Base-by-base conservation (phyloP, 1,140 invertebrate genomes). In the Theocolax elegans region DNA sequence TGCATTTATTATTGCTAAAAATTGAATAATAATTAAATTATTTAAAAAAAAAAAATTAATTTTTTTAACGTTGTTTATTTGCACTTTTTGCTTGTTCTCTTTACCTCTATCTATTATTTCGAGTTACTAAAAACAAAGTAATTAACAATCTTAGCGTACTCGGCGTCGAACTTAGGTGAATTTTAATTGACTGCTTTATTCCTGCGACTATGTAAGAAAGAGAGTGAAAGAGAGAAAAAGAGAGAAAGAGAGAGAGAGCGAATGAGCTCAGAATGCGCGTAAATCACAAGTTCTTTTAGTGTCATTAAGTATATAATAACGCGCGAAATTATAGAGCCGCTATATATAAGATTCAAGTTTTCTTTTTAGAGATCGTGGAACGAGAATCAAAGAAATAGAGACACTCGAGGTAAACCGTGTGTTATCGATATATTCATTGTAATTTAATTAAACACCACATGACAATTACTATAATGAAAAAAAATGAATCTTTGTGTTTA, bases 251-350 rank as follows among this genome's bases (percentile, higher is more conserved):
- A 31, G 15, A 15, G 40, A 49, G 65, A 38, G 42, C 17, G 21
- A 21, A 46, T 29, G 38, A 67, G 29, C 42, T 46, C 25, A 17
- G 12, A 44, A 15, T 21, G 53, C 53, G 65, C 54, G 42, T 31
- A 27, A 21, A 46, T 67, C 40, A 60, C 35, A 27, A 53, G 44
- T 27, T 35, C 42, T 69, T 67, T 54, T 63, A 69, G 59, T 62
- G 59, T 69, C 67, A 63, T 69, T 69, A 58, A 51, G 49, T 69
- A 42, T 49, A 29, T 48, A 67, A 67, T 67, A 67, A 38, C 29
- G 65, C 54, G 38, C 27, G 2, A 29, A n/a, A n/a, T n/a, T 44
- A 15, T 17, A 17, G 6, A 44, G 46, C n/a, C 25, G 25, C n/a
- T n/a, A 21, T 44, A 66, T 42, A 29, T 59, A 42, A 15, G 40